These are phyloP conservation scores for Pseudomyrmex flavicornis DNA, from an alignment of 1,140 invertebrate genomes.

Conservation along the genomic window DNA sequence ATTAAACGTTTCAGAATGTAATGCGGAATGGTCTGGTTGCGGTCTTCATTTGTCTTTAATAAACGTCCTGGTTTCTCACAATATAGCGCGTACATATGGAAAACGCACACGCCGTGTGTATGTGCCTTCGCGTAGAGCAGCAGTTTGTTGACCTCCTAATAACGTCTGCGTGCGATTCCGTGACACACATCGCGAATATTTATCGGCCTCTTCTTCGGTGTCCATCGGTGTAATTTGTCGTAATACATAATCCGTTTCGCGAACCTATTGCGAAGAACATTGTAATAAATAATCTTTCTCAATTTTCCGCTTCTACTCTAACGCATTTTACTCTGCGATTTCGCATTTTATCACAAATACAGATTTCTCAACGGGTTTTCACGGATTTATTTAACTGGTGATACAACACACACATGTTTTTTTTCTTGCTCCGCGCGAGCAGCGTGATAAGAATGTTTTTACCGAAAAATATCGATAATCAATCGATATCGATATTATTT, in stretches of 20 bases:
- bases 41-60: constrained; percentile 25
- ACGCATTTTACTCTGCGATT: not conserved
- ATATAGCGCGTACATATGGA: constrained; percentile 7
- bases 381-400: too few relatives aligned
- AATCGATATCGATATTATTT: constrained; percentile 14
- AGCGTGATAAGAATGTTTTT: not conserved
- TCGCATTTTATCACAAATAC: too few relatives aligned
- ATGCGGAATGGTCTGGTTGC: not conserved
- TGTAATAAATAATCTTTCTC: too few relatives aligned
- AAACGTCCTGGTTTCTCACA: constrained; percentile 22
- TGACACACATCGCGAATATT: constrained; percentile 43
- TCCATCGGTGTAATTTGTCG: constrained; percentile 13
- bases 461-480: not conserved
- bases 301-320: not conserved
- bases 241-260: not conserved
- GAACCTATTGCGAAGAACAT: not conserved
- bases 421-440: not conserved
- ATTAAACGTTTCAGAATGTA: not conserved
- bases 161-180: constrained; percentile 47
- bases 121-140: not conserved
- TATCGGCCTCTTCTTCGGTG: not conserved
- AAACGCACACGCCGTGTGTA: constrained; percentile 7
- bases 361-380: too few relatives aligned
- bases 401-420: not conserved
- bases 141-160: constrained; percentile 53